Base-by-base conservation (phyloP, 2,888 invertebrate genomes). In the Eristalis intricaria region DNA sequence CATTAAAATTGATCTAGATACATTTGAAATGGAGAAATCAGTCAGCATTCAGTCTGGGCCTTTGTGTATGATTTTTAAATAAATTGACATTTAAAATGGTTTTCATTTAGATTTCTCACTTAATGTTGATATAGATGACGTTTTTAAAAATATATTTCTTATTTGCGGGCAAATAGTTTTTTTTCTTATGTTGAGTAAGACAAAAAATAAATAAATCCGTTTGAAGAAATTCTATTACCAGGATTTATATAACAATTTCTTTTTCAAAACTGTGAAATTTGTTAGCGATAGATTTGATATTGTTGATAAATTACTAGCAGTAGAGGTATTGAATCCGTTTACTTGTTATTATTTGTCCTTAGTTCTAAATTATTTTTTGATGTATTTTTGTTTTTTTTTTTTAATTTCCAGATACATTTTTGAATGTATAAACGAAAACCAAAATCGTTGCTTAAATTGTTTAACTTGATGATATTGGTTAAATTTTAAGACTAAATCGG, bases 1-100 rank as follows among this genome's bases (percentile, higher is more conserved):
- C 87, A 87, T 87, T 87, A 87, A 87, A 84, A 79, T 71, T 83
- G 79, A 80, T 80, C 87, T 87, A 80, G 68, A 84, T 80, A 79
- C 40, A 60, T 29, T 60, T 60, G 74, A 61, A 69, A 82, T 86
- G 82, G 74, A 77, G 78, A 82, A 83, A 83, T 86, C 86, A 86
- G 78, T 86, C 86, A 82, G 50, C 78, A 75, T 65, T 77, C 50
- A 43, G 64, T 82, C 23, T 77, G 58, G 38, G 56, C 58, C 13
- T 78, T 74, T 70, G 61, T 56, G 68, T 4, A 15, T 56, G 26
- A 23, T 77, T 68, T 66, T 63, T 68, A 66, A 76, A 71, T 76
- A 77, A 73, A 85, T 77, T 85, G 35, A 77, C 71, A 73, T 81
- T 68, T 73, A 22, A 71, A 81, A 68, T 80, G 75, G 56, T 84